Evolutionary conservation across 2,888 invertebrate genomes (phyloP), one percentile per base, ranked within the genome.

Genomic region (Cheilosia urbana): DNA sequence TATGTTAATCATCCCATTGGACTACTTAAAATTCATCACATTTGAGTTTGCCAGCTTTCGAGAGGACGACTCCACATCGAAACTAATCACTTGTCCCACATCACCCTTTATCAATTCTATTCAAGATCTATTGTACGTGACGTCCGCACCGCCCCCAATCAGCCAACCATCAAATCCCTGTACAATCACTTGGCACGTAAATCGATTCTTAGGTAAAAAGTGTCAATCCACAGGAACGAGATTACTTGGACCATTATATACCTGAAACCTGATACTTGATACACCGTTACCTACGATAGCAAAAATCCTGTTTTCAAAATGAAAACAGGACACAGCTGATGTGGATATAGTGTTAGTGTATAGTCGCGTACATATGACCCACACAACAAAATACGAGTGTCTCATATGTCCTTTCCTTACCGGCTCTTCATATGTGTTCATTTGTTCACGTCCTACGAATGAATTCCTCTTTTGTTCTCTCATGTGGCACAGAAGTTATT

Each of bases 401-500:
- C 60, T n/a, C 27, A 40, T 21, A 21, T 58, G 37, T n/a, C 53
- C 69, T 37, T 75, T n/a, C 53, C 69, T 37, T 75, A 80, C 80
- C 75, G 75, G 65, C 71, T 55, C 45, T 40, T 57, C 11, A 37
- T 17, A 47, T 15, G 51, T 37, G 7, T 40, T 34, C 13, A 4
- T 37, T 37, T 37, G 37, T 58, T 21, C 19, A 34, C 17, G 2
- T 37, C 47, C 49, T 51, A 66, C 34, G 34, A 72, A 57, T 68
- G 72, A 72, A 68, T 68, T 55, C 45, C 21, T 45, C 57, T 58
- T 63, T 75, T 69, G 55, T 78, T 78, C 51, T 69, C 72, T 73
- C 78, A 78, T 57, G 63, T 49, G 55, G 19, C 63, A 79, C 69
- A 66, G 79, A 73, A 83, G 68, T 68, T 68, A 49, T 76, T 71